Conservation (phyloP, 2,888 invertebrate species). For the Lycophotia porphyrea region DNA sequence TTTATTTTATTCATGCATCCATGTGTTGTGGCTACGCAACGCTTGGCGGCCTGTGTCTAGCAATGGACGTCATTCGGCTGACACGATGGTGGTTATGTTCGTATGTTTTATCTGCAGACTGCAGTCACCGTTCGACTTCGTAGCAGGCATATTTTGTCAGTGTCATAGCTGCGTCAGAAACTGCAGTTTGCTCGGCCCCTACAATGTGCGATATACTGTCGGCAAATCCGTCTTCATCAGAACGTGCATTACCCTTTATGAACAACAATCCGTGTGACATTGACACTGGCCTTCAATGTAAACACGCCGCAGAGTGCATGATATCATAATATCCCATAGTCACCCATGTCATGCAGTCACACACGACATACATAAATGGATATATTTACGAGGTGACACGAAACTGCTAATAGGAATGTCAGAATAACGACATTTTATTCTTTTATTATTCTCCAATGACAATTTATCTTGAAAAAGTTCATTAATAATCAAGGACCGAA, state of each 20-base stretch:
- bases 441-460: no score
- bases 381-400: slow-evolving; percentile 11
- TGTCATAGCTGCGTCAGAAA: neutral
- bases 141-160: neutral
- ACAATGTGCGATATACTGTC: neutral
- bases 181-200: neutral
- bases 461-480: neutral
- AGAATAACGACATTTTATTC: neutral
- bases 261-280: slow-evolving; percentile 22
- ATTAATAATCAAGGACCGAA: neutral
- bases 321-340: slow-evolving; percentile 11
- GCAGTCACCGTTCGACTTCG: neutral
- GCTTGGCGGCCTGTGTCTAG: neutral
- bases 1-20: neutral
- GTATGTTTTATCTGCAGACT: neutral
- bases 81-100: neutral
- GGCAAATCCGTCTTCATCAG: neutral
- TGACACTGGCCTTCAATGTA: slow-evolving; percentile 34
- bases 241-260: neutral
- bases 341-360: neutral
- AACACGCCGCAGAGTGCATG: slow-evolving; percentile 23
- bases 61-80: neutral
- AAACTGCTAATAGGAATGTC: neutral
- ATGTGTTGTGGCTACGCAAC: neutral
- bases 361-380: slow-evolving; percentile 5